Base-by-base conservation (phyloP, 1,140 invertebrate species). In the Scaptomyza pallida region DNA sequence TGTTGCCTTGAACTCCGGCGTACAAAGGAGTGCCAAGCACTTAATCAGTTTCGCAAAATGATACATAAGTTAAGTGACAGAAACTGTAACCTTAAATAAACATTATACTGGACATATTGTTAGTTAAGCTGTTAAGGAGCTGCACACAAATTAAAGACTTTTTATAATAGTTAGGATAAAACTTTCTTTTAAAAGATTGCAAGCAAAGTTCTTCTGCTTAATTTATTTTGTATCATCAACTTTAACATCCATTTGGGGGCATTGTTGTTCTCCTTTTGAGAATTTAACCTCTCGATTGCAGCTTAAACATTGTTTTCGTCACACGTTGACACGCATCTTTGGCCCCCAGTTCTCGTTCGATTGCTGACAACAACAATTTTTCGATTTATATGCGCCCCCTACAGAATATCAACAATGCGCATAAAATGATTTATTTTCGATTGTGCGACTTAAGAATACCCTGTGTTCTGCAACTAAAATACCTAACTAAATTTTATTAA, bases 371-470 rank as follows among this genome's bases (percentile, higher is more conserved):
- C 48, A 57, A 57, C 16, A 70, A 86, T 51, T 74, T 73, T 77
- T 86, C 80, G 69, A 85, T 85, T 85, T 80, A 86, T 86, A 86
- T 81, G 64, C 74, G 10, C 59, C 17, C 56, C 52, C 51, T 37
- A 26, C 43, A 55, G 21, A 56, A 60, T n/a, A 60, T 43, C 21
- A 48, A n/a, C 37, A 35, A 51, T 26, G 26, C 26, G 6, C 8
- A 30, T 30, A 8, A 50, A 41, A 10, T 54, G 35, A 10, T 8
- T 6, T 17, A 8, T 19, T 16, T 5, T 2, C 1, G 0, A 21
- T 1, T 6, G n/a, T 1, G 1, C 10, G 41, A n/a, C 35, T 15
- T 10, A 9, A 4, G 2, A 9, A 54, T 54, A 15, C n/a, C 35
- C 35, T 54, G 13, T 13, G 26, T 30, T 30, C 1, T 26, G 23